Percentiles rank a stretch among this genome's conserved stretches.
Conservation (phyloP, 2,888 invertebrate species). For the Phyto melanocephala region DNA sequence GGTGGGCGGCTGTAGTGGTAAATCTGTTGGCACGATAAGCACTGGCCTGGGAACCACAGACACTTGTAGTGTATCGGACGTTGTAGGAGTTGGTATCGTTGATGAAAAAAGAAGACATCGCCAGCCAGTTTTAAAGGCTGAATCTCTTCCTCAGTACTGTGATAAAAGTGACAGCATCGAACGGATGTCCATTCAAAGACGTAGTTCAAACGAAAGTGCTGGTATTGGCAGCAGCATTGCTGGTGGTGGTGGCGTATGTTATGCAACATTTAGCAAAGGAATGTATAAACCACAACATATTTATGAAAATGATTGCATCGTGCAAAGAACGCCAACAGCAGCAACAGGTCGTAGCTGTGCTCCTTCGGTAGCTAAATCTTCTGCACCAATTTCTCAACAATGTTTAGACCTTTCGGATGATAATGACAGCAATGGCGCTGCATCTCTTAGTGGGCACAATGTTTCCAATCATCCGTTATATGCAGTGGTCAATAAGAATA, state of each 20-base stretch:
- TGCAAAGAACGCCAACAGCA: constrained; percentile 67
- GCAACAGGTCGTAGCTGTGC: constrained; percentile 29
- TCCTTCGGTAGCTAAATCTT: constrained; percentile 16
- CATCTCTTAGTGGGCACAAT: background rate
- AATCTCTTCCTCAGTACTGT: constrained; percentile 61
- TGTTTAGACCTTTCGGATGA: constrained; percentile 36
- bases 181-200: constrained; percentile 62
- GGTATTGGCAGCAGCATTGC: constrained; percentile 32
- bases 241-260: constrained; percentile 54
- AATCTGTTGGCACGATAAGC: constrained; percentile 28
- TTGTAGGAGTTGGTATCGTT: constrained; percentile 2
- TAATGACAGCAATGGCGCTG: background rate
- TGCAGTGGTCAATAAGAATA: constrained; percentile 79
- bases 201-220: constrained; percentile 62
- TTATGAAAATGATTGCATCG: constrained; percentile 76
- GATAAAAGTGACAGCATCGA: constrained; percentile 66
- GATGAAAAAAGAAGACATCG: constrained; percentile 52
- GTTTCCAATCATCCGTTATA: constrained; percentile 74
- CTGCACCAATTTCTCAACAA: constrained; percentile 20
- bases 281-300: constrained; percentile 69
- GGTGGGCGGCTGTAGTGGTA: constrained; percentile 42
- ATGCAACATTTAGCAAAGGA: constrained; percentile 66
- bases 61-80: constrained; percentile 49
- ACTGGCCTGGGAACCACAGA: constrained; percentile 41
- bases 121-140: constrained; percentile 61